These are phyloP conservation scores for Mayetiola destructor DNA, from an alignment of 2,888 invertebrate species.

Conservation along the genomic window DNA sequence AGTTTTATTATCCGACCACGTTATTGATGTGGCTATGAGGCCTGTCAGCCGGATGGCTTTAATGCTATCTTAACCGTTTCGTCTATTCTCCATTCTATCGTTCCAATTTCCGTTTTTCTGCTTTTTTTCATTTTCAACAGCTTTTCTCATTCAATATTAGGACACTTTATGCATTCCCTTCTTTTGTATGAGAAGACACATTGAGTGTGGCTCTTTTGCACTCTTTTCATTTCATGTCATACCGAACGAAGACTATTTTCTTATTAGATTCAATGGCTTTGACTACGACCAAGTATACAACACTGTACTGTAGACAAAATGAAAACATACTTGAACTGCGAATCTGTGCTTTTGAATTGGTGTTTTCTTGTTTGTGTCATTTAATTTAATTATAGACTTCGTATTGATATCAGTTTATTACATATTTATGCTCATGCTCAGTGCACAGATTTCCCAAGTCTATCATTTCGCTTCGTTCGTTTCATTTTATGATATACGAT, in stretches of 20 bases:
- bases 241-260: no score
- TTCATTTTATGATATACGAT: not conserved
- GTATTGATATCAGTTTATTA: conserved; percentile 4
- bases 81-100: not conserved
- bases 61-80: not conserved
- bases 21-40: conserved; percentile 7
- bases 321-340: not conserved
- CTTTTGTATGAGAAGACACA: not conserved
- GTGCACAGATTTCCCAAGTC: not conserved
- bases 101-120: not conserved
- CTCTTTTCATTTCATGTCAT: no score
- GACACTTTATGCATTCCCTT: not conserved
- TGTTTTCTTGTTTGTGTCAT: conserved; percentile 8
- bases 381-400: conserved; percentile 6
- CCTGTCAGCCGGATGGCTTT: not conserved
- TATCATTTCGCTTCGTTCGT: no score
- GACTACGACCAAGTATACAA: no score
- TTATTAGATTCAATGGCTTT: not conserved
- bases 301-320: no score
- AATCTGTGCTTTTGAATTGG: not conserved
- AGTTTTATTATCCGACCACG: not conserved
- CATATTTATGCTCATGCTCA: not conserved
- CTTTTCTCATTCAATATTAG: not conserved
- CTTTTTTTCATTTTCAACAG: not conserved
- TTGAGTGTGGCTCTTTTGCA: not conserved